Base-by-base conservation (phyloP, 1,140 invertebrate species). In the Acromyrmex charruanus region DNA sequence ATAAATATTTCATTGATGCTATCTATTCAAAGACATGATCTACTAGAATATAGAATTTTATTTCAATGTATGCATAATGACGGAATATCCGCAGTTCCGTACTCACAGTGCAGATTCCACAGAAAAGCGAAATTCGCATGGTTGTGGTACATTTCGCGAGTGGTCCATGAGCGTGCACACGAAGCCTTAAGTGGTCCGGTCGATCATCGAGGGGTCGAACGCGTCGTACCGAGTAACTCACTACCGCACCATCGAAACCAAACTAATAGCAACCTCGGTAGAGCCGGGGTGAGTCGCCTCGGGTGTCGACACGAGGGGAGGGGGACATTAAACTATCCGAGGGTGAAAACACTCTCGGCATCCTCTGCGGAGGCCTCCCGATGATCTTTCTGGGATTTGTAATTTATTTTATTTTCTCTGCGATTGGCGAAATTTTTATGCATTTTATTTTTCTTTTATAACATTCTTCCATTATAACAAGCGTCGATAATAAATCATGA, bases 241-340 rank as follows among this genome's bases (percentile, higher is more conserved):
- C 93, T 93, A 91, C 91, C 90, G 92, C 93, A 94, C 92, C 93
- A 94, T 93, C 93, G 81, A 92, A 94, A 93, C 87, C 89, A 90
- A 94, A 94, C 93, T 94, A 94, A 93, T 93, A 91, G 87, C 88
- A 35, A 53, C 72, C 72, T 58, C n/a, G 63, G 74, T 55, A 90
- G 59, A 69, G 58, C 59, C 86, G 55, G 89, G 81, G 77, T 90
- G 74, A 90, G 75, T 90, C 79, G 88, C 88, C 80, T 75, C 79
- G 86, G 71, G 68, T 90, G 89, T 88, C 82, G 75, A 61, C 63
- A 63, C 53, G 72, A 75, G 86, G 58, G 69, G 87, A 79, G 86
- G 80, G 80, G 80, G 81, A 63, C 79, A 80, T 68, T 88, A 87
- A 77, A 77, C 82, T 74, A 89, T 89, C 84, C 51, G 85, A 74